Base-by-base conservation (phyloP, 2,888 invertebrate genomes). In the Ecdyonurus torrentis region DNA sequence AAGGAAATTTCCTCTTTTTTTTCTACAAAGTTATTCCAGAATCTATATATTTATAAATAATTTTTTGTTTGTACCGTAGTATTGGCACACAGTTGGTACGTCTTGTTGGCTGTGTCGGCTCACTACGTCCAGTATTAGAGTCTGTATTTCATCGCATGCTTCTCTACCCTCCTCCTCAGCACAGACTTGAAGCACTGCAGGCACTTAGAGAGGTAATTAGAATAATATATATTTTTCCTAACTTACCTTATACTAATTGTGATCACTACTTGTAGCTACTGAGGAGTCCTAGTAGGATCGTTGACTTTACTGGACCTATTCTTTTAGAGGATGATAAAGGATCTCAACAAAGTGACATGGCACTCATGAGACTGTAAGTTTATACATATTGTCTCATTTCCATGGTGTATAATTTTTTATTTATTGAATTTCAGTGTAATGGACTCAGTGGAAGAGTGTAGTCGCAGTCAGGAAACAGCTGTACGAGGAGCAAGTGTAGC, bases 131-230 rank as follows among this genome's bases (percentile, higher is more conserved):
- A 7, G 94, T 95, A 55, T 76, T 96, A 58, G 95, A 95, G 73
- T 93, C 95, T 0, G 79, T 96, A 1, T 95, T 95, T 72, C 95
- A 96, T 74, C 81, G 95, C 63, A 92, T 95, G 87, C 76, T 95
- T 2, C 79, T 95, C 0, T 85, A 94, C 74, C 93, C 95, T 19
- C 88, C 91, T 0, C 86, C 90, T 0, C 81, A 86, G 55, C 91
- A 92, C 72, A 81, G 95, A 55, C 81, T 90, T 7, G 94, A 95
- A 69, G 89, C 94, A 0, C 72, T 96, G 25, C 82, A 89, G 66
- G 90, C 91, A 67, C 81, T 90, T 1, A 83, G 87, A 67, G 93
- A 94, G 74, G 79, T 79, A 67, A 64, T 64, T 63, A 10, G 53
- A 55, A 37, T 23, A 25, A n/a, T n/a, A n/a, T n/a, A n/a, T n/a